Percentiles rank a stretch among this genome's conserved stretches.
These are phyloP conservation scores for Eleginops maclovinus DNA, from an alignment of 2,113 vertebrate genomes.

Conservation along the genomic window DNA sequence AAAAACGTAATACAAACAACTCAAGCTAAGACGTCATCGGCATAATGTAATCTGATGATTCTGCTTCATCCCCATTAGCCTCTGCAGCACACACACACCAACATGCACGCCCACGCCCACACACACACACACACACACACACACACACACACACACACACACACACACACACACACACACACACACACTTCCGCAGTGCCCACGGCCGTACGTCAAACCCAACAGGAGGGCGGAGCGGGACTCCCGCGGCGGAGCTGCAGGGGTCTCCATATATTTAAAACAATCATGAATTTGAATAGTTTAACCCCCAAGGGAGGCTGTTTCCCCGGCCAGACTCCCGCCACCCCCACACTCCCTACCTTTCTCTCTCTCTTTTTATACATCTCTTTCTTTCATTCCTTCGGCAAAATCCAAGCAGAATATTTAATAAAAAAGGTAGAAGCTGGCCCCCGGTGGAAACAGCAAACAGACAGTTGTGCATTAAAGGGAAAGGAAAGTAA, in stretches of 20 bases:
- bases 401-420: constrained; percentile 63
- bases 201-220: constrained; percentile 51
- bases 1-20: constrained; percentile 56
- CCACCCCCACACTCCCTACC: not conserved
- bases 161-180: constrained; percentile 54
- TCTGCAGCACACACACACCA: not conserved
- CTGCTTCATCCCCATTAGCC: constrained; percentile 33
- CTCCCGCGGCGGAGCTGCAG: constrained; percentile 66
- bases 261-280: constrained; percentile 81
- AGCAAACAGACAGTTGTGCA: constrained; percentile 48
- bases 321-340: constrained; percentile 46
- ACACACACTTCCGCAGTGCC: constrained; percentile 57
- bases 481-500: constrained; percentile 64
- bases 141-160: constrained; percentile 53
- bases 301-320: constrained; percentile 55
- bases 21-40: constrained; percentile 47
- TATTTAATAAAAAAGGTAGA: constrained; percentile 77
- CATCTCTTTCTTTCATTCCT: constrained; percentile 48
- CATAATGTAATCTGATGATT: constrained; percentile 60
- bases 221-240: constrained; percentile 56
- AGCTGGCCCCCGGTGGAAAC: constrained; percentile 66
- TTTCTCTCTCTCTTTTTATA: constrained; percentile 11
- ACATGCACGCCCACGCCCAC: not conserved
- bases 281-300: constrained; percentile 82
- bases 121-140: not conserved